A percentile compares a stretch with the other conserved stretches of the same genome.
These are phyloP conservation scores for Ochotona curzoniae DNA, from an alignment of 2,113 vertebrate genomes.

Conservation along the genomic window DNA sequence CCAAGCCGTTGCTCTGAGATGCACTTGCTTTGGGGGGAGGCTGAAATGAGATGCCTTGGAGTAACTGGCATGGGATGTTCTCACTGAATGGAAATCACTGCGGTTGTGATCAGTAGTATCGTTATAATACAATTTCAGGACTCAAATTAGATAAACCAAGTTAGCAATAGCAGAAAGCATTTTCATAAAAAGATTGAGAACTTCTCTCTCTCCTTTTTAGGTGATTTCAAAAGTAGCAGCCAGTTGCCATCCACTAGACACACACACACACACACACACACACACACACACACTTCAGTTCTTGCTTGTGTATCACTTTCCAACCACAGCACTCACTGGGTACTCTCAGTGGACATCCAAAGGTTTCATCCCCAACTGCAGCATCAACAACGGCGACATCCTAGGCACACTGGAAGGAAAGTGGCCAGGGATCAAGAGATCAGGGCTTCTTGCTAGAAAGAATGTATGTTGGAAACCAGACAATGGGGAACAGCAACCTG, in stretches of 20 bases:
- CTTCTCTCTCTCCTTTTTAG: no score
- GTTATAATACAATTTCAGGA: neutral
- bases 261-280: neutral
- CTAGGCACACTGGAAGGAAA: neutral
- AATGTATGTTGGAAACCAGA: neutral
- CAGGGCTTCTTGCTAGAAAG: neutral
- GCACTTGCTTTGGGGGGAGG: neutral
- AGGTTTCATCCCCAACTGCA: neutral
- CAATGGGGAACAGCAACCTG: neutral
- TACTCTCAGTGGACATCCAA: neutral
- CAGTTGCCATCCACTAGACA: neutral
- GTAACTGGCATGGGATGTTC: no score
- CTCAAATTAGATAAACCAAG: neutral
- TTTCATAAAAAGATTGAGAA: neutral
- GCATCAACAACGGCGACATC: rapidly evolving
- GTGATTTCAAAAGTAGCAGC: neutral
- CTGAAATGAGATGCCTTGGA: neutral
- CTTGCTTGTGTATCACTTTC: rapidly evolving
- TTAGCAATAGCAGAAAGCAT: neutral
- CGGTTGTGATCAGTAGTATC: neutral
- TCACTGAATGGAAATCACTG: neutral
- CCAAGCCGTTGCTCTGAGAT: no score
- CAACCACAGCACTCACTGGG: rapidly evolving
- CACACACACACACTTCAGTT: rapidly evolving
- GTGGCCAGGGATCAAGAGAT: neutral